A percentile compares a stretch with the other conserved stretches of the same genome.
These are phyloP conservation scores for Idaea biselata DNA, from an alignment of 2,888 invertebrate species.

Conservation along the genomic window DNA sequence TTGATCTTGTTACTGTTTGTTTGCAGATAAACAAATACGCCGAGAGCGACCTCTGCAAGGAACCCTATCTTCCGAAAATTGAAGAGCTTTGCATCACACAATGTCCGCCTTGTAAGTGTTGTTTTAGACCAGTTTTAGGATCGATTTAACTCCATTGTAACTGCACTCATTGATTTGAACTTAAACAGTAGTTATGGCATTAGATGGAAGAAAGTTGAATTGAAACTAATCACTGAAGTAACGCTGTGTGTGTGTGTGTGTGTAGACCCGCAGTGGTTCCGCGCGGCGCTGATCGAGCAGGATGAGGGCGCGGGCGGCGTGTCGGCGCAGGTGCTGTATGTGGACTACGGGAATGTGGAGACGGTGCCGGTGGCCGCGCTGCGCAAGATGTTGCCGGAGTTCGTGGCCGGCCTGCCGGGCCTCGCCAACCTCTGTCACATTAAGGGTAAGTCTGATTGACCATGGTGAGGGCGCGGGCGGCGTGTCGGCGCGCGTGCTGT, in stretches of 20 bases:
- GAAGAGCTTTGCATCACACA: constrained; percentile 63
- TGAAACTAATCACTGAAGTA: no score
- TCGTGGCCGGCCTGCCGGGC: constrained; percentile 44
- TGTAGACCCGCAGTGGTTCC: constrained; percentile 58
- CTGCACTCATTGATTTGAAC: no score
- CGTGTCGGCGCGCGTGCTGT: constrained; percentile 35
- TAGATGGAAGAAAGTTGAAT: no score
- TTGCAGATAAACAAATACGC: constrained; percentile 62
- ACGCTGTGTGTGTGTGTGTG: not conserved
- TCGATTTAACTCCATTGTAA: not conserved
- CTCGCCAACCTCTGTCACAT: constrained; percentile 43
- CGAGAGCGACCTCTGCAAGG: constrained; percentile 51
- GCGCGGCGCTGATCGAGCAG: constrained; percentile 53
- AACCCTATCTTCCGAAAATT: constrained; percentile 54
- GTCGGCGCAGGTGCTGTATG: constrained; percentile 37
- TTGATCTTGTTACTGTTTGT: not conserved
- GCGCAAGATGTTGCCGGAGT: constrained; percentile 62
- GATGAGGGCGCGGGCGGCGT: constrained; percentile 40
- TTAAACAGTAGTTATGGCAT: no score
- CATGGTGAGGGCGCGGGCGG: constrained; percentile 45
- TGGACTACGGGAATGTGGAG: constrained; percentile 58
- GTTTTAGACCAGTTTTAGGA: not conserved
- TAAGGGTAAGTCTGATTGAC: constrained; percentile 42
- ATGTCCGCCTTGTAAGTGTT: constrained; percentile 50
- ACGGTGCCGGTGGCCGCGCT: constrained; percentile 38